Base-by-base conservation (phyloP, 2,888 invertebrate species). In the Lochmaea crataegi region DNA sequence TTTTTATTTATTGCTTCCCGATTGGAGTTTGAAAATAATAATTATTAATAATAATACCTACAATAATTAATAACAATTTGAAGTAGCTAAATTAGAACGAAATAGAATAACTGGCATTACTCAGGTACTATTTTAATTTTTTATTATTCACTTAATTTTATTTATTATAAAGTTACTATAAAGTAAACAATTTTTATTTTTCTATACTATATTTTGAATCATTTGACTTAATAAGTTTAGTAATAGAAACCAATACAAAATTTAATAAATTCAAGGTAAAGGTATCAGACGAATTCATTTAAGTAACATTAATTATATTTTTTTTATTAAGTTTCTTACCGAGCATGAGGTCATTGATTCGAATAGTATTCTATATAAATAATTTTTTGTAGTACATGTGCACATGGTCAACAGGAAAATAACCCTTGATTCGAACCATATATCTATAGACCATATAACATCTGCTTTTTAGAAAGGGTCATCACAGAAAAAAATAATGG, bases 391-490 rank as follows among this genome's bases (percentile, higher is more conserved):
- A 73, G 65, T 75, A 75, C 75, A 70, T 73, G 77, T 81, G 76
- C 78, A 79, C 78, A 77, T 79, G 77, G 80, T 80, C 79, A 82
- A 82, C 82, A 77, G 73, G 74, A 77, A 72, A 77, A 57, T 75
- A 78, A 78, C 79, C 81, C 78, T 77, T 78, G 77, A 79, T 78
- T 78, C 77, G 76, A 72, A 74, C 74, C 61, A 60, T 71, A 70
- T 74, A 73, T 67, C 71, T 73, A 76, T 75, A 67, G 71, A 74
- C 71, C 73, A 76, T 74, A 67, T 68, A 75, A 75, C 80, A 80
- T 82, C 81, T 81, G 79, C 80, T 76, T 53, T 38, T 53, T 53
- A 18, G 68, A 70, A 75, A 75, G 79, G 81, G 81, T 79, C 79
- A 78, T 76, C 77, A 75, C 73, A 70, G 72, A 77, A 75, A 73